Base-by-base conservation (phyloP, 2,113 vertebrate genomes). In the Tapirus terrestris region DNA sequence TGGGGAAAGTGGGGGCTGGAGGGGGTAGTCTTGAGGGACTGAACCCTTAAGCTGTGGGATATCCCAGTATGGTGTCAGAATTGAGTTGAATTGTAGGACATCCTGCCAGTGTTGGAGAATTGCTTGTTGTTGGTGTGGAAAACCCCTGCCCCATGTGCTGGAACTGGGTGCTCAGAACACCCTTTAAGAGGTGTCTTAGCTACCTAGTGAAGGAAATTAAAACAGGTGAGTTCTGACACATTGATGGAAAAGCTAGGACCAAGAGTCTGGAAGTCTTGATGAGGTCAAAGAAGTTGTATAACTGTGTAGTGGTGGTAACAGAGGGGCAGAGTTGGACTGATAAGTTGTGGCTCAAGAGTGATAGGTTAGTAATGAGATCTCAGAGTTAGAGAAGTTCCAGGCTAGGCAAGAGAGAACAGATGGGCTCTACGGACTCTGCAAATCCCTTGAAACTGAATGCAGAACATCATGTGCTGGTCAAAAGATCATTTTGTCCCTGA, bases 341-440 rank as follows among this genome's bases (percentile, higher is more conserved):
- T 79, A 45, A 75, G 23, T 17, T 75, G 39, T 75, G 72, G 25
- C 72, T 45, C 25, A 45, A 45, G 10, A 48, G 27, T 76, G n/a
- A 51, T 23, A 17, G 25, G 51, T 53, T 56, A 63, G 58, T 3
- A 18, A 63, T 11, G 10, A 77, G 33, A 61, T 83, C 29, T 33
- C 21, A 65, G 68, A 25, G 36, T 51, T 12, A 68, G 27, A 63
- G 73, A 31, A 6, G 10, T 79, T 39, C 45, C n/a, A 68, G 27
- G 14, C 3, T 0, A 61, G 18, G 27, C 16, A 53, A 51, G 39
- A 4, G 5, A 13, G 29, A 77, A 33, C 1, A 1, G 13, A 43
- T 13, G 56, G 67, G 43, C 9, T 73, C 25, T n/a, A 27, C 0
- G 11, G 43, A 1, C 5, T 27, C 53, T 2, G 6, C 5, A 3